Conservation (phyloP, 2,888 invertebrate species). For the Halictus ligatus region DNA sequence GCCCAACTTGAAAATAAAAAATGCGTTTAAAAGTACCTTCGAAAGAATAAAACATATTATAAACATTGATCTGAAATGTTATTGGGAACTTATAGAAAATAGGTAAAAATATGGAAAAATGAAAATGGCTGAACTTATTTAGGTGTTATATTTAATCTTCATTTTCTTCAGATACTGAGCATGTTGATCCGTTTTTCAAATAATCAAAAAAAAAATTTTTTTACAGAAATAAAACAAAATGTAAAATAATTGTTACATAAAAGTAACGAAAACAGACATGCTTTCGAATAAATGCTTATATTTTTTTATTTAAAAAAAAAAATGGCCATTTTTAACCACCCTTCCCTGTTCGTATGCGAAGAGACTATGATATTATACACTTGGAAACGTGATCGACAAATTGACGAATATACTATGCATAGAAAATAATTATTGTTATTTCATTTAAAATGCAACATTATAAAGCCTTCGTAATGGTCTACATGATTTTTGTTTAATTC, state of each 20-base stretch:
- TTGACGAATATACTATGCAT: constrained; percentile 35
- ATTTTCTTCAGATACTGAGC: neutral
- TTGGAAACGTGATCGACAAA: constrained; percentile 40
- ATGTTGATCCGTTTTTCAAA: neutral
- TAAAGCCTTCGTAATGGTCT: constrained; percentile 29
- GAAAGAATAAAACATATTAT: neutral
- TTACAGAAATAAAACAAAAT: neutral
- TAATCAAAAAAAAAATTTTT: neutral
- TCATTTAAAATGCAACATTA: constrained; percentile 52
- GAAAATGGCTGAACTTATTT: neutral
- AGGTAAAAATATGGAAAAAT: neutral
- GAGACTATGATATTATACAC: constrained; percentile 25
- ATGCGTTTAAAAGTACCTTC: neutral
- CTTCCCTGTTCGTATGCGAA: constrained; percentile 43
- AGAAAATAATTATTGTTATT: constrained; percentile 44
- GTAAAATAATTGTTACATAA: neutral
- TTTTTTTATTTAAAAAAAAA: neutral
- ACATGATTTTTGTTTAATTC: constrained; percentile 11
- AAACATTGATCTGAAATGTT: neutral
- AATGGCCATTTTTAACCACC: neutral
- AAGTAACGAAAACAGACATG: neutral
- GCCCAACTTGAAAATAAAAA: neutral
- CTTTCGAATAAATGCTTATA: neutral
- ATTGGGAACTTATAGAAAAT: neutral
- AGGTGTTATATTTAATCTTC: neutral